phyloP scores from a whole-genome alignment of 2,888 invertebrate species.

The Sminthurinus aureus region DNA sequence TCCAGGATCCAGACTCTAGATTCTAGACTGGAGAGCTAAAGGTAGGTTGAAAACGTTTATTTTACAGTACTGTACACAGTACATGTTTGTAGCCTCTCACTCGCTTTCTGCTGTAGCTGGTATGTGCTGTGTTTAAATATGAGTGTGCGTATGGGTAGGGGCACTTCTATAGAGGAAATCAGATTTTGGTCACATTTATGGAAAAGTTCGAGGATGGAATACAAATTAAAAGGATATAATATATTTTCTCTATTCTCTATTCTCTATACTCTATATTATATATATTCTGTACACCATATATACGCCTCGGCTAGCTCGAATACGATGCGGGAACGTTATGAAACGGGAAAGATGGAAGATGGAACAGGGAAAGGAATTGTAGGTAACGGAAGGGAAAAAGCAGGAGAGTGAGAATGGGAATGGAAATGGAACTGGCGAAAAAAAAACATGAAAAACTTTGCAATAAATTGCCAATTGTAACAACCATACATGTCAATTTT shows the following conservation, averaged over 20 bases:
- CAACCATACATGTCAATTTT: not conserved
- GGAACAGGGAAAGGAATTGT: not conserved
- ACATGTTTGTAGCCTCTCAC: too few species aligned
- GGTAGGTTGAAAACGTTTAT: not conserved
- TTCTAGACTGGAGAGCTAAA: too few species aligned
- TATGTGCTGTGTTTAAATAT: too few species aligned
- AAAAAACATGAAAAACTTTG: conserved; percentile 38
- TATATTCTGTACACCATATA: too few species aligned
- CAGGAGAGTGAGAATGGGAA: not conserved
- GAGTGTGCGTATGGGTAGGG: too few species aligned
- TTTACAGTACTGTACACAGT: not conserved
- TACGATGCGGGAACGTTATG: too few species aligned
- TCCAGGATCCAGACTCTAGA: too few species aligned
- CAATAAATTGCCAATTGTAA: conserved; percentile 35
- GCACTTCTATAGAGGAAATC: too few species aligned
- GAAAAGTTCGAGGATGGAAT: conserved; percentile 25
- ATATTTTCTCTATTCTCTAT: too few species aligned
- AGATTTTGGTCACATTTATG: conserved; percentile 32
- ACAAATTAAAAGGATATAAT: conserved; percentile 25
- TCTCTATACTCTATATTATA: too few species aligned
- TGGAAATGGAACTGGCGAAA: conserved; percentile 18
- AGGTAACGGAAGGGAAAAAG: not conserved
- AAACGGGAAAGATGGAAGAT: too few species aligned
- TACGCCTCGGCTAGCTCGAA: too few species aligned
- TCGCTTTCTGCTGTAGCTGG: not conserved